Conservation (phyloP, 2,888 invertebrate genomes). For the Tubulanus polymorphus region DNA sequence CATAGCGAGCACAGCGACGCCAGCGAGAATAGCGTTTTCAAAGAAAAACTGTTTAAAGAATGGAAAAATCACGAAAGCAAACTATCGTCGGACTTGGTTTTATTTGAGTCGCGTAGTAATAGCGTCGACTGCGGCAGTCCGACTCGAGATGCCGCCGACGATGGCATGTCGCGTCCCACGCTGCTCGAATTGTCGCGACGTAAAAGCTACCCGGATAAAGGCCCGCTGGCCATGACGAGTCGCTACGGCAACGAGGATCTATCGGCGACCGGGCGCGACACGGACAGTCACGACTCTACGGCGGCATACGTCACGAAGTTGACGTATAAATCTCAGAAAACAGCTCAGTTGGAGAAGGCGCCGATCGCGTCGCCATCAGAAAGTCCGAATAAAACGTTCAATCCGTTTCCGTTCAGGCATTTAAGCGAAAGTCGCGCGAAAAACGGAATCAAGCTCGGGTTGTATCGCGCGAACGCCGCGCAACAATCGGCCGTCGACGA, state of each 20-base stretch:
- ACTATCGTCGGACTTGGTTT: no score
- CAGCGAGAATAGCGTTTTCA: not conserved
- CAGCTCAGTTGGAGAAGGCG: not conserved
- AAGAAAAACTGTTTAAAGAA: not conserved
- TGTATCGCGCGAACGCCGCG: slow-evolving; percentile 25
- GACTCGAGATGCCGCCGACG: not conserved
- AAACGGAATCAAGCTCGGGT: slow-evolving; percentile 46
- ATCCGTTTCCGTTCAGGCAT: slow-evolving; percentile 47
- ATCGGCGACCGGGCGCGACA: not conserved
- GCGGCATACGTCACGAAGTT: slow-evolving; percentile 12
- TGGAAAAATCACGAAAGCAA: not conserved
- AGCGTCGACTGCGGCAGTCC: not conserved
- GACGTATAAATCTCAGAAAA: slow-evolving; percentile 14
- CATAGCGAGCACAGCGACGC: no score
- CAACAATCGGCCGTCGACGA: not conserved
- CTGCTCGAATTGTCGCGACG: not conserved
- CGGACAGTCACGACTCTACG: not conserved
- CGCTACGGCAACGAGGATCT: not conserved
- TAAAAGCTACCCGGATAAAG: not conserved
- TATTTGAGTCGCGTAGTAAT: no score
- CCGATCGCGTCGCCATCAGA: slow-evolving; percentile 6
- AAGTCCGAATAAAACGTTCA: slow-evolving; percentile 27
- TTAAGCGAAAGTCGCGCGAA: slow-evolving; percentile 42
- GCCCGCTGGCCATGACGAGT: not conserved
- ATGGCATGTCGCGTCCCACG: not conserved